Conservation (phyloP, 2,797 vertebrate species). For the Alauda arvensis region DNA sequence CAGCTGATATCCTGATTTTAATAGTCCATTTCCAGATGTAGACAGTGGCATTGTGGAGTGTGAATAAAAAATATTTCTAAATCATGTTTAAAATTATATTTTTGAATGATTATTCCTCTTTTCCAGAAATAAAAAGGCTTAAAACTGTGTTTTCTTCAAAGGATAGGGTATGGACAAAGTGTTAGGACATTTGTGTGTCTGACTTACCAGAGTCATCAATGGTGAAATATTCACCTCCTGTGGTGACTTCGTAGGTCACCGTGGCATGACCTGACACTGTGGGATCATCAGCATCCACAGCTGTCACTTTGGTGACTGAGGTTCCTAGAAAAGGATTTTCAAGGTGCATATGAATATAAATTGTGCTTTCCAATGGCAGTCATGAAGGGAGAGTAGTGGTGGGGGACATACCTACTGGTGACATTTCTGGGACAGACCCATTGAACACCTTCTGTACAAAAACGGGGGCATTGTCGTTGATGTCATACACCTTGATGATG, state of each 20-base stretch:
- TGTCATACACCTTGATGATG: constrained; percentile 72
- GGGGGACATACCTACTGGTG: constrained; percentile 57
- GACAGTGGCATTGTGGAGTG: not conserved
- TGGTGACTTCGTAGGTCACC: constrained; percentile 69
- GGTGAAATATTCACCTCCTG: constrained; percentile 63
- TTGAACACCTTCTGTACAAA: constrained; percentile 72
- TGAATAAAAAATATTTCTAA: not conserved
- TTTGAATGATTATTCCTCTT: not conserved
- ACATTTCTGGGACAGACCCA: constrained; percentile 76
- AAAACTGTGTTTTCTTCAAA: not conserved
- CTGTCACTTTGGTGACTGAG: constrained; percentile 70
- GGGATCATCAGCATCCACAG: constrained; percentile 77
- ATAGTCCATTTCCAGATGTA: not conserved
- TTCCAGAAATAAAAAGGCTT: not conserved
- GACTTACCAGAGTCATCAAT: constrained; percentile 70
- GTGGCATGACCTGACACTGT: constrained; percentile 72
- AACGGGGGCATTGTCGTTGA: constrained; percentile 76
- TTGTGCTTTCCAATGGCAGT: not conserved
- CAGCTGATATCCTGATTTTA: not conserved
- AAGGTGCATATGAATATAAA: not conserved
- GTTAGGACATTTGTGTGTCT: not conserved
- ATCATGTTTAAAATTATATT: not conserved
- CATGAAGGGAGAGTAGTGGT: not conserved
- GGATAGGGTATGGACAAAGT: not conserved
- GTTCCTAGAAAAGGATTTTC: constrained; percentile 64